Evolutionary conservation across 1,140 invertebrate species (phyloP).

Genomic region (Drosophila funebris): DNA sequence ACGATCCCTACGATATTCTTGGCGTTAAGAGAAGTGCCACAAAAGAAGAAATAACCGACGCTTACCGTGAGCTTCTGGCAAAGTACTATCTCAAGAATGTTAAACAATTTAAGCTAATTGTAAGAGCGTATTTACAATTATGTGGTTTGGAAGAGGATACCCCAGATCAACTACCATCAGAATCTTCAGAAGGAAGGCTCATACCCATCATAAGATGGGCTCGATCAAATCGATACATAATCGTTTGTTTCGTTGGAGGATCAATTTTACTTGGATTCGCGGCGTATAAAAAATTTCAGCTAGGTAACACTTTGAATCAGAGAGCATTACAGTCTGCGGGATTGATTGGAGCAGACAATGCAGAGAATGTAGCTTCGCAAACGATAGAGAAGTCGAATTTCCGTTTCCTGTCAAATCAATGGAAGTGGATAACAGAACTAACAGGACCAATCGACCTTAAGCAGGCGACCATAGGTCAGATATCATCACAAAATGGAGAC

Average conservation of each 20-base stretch:
- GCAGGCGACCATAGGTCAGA: neutral
- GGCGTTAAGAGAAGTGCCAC: neutral
- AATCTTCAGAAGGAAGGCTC: neutral
- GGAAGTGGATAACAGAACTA: neutral
- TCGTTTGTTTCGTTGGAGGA: neutral
- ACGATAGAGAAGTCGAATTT: neutral
- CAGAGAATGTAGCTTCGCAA: neutral
- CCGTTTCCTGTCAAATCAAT: neutral
- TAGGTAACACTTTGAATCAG: neutral
- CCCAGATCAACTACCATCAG: neutral
- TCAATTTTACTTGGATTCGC: neutral
- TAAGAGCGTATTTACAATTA: neutral
- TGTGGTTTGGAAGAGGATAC: neutral
- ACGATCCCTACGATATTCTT: slow-evolving; percentile 8
- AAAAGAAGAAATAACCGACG: neutral
- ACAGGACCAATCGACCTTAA: too few species aligned
- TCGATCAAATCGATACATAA: neutral
- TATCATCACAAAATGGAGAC: neutral
- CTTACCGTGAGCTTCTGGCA: slow-evolving; percentile 4
- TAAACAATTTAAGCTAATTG: neutral
- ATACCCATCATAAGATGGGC: neutral
- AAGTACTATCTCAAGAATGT: neutral
- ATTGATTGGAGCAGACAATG: neutral
- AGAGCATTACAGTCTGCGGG: too few species aligned
- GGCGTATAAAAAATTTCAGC: neutral